phyloP scores from a whole-genome alignment of 2,888 invertebrate species.

The Microctonus hyperodae region DNA sequence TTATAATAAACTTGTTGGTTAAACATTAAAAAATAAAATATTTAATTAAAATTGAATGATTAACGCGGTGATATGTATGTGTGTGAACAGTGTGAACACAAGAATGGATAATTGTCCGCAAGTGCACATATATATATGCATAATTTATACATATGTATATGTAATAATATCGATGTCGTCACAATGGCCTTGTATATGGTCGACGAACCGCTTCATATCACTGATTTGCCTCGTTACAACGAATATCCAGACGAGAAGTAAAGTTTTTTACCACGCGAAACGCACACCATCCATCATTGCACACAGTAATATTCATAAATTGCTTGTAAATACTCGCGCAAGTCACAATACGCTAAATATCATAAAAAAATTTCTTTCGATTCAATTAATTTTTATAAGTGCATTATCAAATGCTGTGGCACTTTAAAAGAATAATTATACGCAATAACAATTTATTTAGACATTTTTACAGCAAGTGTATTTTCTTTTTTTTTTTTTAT shows the following conservation, averaged over 20 bases:
- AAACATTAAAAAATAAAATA: background rate
- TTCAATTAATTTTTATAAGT: background rate
- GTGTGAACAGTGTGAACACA: background rate
- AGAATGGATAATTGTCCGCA: background rate
- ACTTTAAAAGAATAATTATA: background rate
- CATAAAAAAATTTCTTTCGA: background rate
- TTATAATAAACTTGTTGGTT: background rate
- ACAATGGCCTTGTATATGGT: constrained; percentile 18
- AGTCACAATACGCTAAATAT: no score
- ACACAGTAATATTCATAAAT: background rate
- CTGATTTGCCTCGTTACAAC: constrained; percentile 1
- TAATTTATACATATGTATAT: background rate
- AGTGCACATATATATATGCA: constrained; percentile 2
- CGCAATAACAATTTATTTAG: background rate
- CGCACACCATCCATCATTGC: background rate
- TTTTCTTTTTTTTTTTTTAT: no score
- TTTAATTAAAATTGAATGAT: background rate
- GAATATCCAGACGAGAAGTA: constrained; percentile 5
- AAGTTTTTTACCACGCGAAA: background rate
- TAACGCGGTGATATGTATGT: no score
- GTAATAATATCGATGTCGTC: background rate
- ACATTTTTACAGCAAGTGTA: no score
- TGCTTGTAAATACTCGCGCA: background rate
- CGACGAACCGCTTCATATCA: constrained; percentile 7
- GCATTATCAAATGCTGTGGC: background rate